Base-by-base conservation (phyloP, 2,797 vertebrate species). In the Octomys mimax region DNA sequence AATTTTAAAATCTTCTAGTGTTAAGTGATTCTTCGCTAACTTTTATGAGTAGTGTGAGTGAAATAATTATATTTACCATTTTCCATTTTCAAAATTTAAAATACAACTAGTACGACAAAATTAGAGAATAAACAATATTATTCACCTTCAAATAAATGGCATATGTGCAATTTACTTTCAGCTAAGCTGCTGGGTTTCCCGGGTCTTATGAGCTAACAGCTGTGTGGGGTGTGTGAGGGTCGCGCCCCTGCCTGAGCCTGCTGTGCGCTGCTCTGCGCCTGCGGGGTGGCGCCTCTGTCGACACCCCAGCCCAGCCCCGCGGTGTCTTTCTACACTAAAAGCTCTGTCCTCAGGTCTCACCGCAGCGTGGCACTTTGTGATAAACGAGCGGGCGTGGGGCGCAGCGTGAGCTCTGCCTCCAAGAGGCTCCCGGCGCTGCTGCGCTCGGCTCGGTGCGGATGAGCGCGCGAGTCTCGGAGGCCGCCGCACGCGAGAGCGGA, bases 81-180 rank as follows among this genome's bases (percentile, higher is more conserved):
- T 93, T 91, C 10, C 0, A 80, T 33, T 68, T 77, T 42, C 21
- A 62, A 84, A 54, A 54, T 62, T 42, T 85, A 91, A 81, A 26
- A 39, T 54, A 12, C 13, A 59, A 31, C 52, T 73, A 73, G 89
- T 10, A 77, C 31, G 14, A 82, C 28, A 57, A 86, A 71, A 49
- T 52, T 85, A 68, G 11, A 62, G 10, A 49, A 49, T 85, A 49
- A 19, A 31, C 21, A 80, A 78, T 68, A 31, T n/a, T 11, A 33
- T 59, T 18, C 52, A 70, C 8, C 19, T 64, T 42, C 49, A 36
- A 16, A 81, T 49, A 68, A 78, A 90, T 80, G 10, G 2, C 5
- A 71, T 46, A 54, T 92, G 73, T 12, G 79, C 0, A 52, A 62
- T 90, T 90, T 42, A 22, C 4, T 46, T 92, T 80, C n/a, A 66